Evolutionary conservation across 2,113 vertebrate species (phyloP).

Genomic region (Carettochelys insculpta): DNA sequence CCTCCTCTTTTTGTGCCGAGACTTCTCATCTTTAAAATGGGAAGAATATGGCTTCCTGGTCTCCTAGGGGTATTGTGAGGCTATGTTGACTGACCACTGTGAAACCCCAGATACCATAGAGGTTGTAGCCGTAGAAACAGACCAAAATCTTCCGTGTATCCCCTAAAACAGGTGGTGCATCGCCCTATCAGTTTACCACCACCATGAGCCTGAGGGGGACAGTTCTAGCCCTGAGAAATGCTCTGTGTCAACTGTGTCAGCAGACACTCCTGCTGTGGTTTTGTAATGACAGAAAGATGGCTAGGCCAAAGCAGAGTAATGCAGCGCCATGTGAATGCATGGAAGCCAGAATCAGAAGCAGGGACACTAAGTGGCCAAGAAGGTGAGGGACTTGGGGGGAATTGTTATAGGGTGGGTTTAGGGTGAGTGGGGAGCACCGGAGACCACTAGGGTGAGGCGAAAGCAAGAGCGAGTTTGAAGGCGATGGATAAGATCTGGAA

Average conservation of each 20-base stretch:
- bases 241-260: neutral
- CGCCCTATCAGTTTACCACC: neutral
- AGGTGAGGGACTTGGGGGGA: neutral
- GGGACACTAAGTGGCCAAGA: neutral
- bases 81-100: neutral
- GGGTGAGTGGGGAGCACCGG: neutral
- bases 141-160: neutral
- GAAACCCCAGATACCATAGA: neutral
- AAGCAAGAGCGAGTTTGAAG: too few relatives aligned
- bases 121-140: neutral
- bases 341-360: neutral
- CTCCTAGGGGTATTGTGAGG: neutral
- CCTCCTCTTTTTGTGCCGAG: neutral
- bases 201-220: neutral
- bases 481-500: too few relatives aligned
- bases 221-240: neutral
- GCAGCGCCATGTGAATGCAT: neutral
- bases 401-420: neutral
- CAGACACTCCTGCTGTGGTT: neutral
- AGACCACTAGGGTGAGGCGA: neutral
- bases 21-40: neutral
- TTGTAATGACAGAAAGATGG: neutral
- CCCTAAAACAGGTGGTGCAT: neutral
- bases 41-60: neutral
- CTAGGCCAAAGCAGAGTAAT: neutral